Conservation (phyloP, 92 coral and sea anemone species). For the Porites divaricata region DNA sequence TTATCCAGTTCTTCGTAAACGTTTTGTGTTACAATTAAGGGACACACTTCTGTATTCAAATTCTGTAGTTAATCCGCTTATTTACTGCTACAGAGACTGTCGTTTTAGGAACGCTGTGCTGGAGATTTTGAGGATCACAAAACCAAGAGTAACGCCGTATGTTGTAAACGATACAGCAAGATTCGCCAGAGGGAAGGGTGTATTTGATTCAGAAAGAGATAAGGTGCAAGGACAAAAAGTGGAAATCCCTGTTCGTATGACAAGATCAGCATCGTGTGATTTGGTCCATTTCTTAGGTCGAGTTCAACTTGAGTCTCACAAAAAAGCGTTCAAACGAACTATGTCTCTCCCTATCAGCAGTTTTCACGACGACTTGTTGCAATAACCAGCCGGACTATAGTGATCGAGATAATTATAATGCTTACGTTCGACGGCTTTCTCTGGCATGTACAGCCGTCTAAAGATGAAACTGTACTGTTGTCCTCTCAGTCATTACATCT, state of each 20-base stretch:
- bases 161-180: not conserved
- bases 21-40: not conserved
- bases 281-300: not conserved
- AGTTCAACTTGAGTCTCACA: not conserved
- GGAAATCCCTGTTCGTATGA: not conserved
- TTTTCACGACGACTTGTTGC: too few relatives aligned
- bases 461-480: too few relatives aligned
- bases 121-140: not conserved
- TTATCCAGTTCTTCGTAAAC: not conserved
- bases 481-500: too few relatives aligned
- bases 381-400: not conserved
- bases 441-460: too few relatives aligned
- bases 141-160: not conserved
- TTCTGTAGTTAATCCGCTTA: not conserved
- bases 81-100: not conserved
- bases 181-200: not conserved
- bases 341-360: not conserved
- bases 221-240: not conserved
- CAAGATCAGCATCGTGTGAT: constrained; percentile 8
- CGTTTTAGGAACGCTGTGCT: not conserved
- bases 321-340: not conserved
- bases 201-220: not conserved
- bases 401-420: too few relatives aligned
- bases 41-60: not conserved
- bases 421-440: too few relatives aligned